Evolutionary conservation across 2,113 vertebrate species (phyloP).

Genomic region (Cinclus mexicanus): DNA sequence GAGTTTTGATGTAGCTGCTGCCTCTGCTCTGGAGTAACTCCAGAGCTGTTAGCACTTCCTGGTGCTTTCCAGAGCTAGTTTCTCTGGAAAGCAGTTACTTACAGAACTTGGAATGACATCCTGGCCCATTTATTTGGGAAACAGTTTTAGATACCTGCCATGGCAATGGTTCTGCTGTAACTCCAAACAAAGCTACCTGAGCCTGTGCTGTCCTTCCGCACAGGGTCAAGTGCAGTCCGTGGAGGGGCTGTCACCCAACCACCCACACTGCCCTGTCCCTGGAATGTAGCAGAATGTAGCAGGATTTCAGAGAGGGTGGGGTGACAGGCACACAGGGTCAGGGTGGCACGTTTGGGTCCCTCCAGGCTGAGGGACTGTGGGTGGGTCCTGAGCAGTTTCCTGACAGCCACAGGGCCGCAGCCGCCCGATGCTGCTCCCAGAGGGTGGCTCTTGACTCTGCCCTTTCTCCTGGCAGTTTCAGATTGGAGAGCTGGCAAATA

Average conservation of each 20-base stretch:
- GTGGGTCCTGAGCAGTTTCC: neutral
- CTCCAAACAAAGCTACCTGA: accelerated
- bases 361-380: accelerated
- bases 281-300: neutral
- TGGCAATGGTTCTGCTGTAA: accelerated
- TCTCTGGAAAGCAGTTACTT: neutral
- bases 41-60: neutral
- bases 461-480: conserved; percentile 86
- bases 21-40: neutral
- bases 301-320: neutral
- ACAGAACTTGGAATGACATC: neutral
- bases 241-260: neutral
- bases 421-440: accelerated
- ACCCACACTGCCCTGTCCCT: neutral
- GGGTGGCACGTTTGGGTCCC: accelerated
- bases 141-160: accelerated
- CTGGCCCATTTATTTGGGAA: neutral
- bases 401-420: accelerated
- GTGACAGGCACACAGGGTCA: neutral
- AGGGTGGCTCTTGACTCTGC: neutral
- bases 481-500: conserved; percentile 98
- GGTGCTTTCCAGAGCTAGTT: neutral
- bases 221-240: accelerated
- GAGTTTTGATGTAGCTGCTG: accelerated
- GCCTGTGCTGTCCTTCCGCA: accelerated